A percentile compares a stretch with the other conserved stretches of the same genome.
Conservation (phyloP, 2,113 vertebrate species). For the Protobothrops flavoviridis region DNA sequence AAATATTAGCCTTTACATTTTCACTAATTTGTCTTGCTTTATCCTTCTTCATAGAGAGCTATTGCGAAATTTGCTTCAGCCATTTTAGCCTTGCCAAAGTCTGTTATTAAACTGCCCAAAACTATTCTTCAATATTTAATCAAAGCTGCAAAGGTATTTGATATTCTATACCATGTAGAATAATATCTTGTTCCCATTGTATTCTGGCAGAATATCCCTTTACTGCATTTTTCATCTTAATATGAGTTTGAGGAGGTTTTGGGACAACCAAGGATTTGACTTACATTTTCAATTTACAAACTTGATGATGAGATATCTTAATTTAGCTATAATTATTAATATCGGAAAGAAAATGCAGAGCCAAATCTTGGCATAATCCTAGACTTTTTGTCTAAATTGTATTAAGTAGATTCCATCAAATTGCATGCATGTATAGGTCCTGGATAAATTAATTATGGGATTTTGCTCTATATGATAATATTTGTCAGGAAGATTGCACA, state of each 20-base stretch:
- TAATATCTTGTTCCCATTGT: constrained; percentile 53
- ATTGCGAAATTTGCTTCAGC: constrained; percentile 98
- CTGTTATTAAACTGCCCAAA: constrained; percentile 99
- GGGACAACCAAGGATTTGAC: constrained; percentile 8
- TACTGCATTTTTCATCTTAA: constrained; percentile 73
- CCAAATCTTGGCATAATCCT: constrained; percentile 42
- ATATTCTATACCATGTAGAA: constrained; percentile 61
- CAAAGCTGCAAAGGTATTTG: constrained; percentile 95
- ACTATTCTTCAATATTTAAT: constrained; percentile 97
- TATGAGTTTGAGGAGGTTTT: neutral
- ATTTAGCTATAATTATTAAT: neutral
- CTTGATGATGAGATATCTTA: neutral
- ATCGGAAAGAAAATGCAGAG: constrained; percentile 71
- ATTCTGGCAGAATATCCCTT: constrained; percentile 20
- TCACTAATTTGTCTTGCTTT: constrained; percentile 84
- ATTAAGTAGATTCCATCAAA: constrained; percentile 36
- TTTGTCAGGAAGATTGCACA: constrained; percentile 75
- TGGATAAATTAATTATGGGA: neutral
- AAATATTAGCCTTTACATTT: constrained; percentile 57
- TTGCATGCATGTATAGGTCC: constrained; percentile 64
- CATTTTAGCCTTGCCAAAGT: constrained; percentile 96
- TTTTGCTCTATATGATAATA: neutral
- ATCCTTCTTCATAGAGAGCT: constrained; percentile 92
- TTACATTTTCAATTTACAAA: constrained; percentile 25
- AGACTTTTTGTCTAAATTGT: constrained; percentile 23